phyloP scores from a whole-genome alignment of 2,888 invertebrate genomes.

The Apotomis capreana region DNA sequence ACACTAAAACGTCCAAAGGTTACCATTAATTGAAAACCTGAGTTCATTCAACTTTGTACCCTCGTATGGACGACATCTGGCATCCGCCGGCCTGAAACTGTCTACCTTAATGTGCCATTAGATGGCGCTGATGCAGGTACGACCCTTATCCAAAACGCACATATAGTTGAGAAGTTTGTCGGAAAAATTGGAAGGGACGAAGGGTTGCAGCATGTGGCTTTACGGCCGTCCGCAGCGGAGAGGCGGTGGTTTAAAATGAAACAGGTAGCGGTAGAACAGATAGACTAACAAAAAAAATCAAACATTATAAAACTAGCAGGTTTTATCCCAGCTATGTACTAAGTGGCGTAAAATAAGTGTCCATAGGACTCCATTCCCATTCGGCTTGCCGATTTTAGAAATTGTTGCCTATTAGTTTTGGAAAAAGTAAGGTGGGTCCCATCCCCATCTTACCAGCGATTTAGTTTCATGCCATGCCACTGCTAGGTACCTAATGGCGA shows the following conservation, averaged over 20 bases:
- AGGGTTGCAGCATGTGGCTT: conserved; percentile 49
- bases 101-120: conserved; percentile 77
- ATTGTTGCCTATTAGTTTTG: no score
- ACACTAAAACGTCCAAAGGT: conserved; percentile 40
- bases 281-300: background rate
- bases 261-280: conserved; percentile 3
- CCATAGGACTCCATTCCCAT: no score
- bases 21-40: conserved; percentile 52
- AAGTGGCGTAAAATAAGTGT: no score
- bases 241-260: background rate
- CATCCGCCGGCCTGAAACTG: conserved; percentile 55
- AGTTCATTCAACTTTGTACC: conserved; percentile 55
- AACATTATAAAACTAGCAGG: no score
- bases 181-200: conserved; percentile 43
- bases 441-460: no score
- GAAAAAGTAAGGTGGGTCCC: no score
- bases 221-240: conserved; percentile 28
- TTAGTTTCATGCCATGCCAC: no score
- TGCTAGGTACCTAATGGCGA: no score
- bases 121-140: conserved; percentile 69
- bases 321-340: no score
- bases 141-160: conserved; percentile 72
- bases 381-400: no score
- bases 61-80: conserved; percentile 57
- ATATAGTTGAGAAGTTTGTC: conserved; percentile 69